Conservation (phyloP, 1,140 invertebrate genomes). For the Pogonus chalceus region DNA sequence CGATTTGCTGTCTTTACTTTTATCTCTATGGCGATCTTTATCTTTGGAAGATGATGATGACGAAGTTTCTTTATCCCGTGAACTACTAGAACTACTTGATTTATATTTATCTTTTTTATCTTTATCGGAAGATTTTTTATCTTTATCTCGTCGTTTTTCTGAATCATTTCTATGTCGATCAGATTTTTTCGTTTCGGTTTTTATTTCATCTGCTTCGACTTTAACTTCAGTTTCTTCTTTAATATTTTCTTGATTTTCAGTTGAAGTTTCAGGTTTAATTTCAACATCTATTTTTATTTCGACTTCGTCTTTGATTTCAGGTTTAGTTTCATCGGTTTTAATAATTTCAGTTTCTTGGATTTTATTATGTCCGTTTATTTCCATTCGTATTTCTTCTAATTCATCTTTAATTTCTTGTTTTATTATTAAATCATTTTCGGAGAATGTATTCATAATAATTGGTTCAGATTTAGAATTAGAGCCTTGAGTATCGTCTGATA, state of each 20-base stretch:
- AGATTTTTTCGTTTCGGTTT: slow-evolving; percentile 35
- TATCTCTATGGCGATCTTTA: slow-evolving; percentile 32
- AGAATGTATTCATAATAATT: neutral
- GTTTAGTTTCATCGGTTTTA: slow-evolving; percentile 5
- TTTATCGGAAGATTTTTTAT: slow-evolving; percentile 32
- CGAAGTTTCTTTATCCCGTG: neutral
- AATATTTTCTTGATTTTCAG: neutral
- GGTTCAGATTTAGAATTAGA: slow-evolving; percentile 16
- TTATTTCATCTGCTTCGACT: slow-evolving; percentile 7
- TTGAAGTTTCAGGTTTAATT: neutral
- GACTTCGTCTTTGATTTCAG: slow-evolving; percentile 11
- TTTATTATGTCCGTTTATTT: neutral
- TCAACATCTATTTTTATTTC: slow-evolving; percentile 7
- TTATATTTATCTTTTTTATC: slow-evolving; percentile 31
- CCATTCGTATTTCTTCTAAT: neutral
- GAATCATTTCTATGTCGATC: slow-evolving; percentile 15
- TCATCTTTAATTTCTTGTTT: slow-evolving; percentile 8
- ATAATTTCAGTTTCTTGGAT: neutral
- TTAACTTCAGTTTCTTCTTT: neutral
- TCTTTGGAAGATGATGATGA: no score
- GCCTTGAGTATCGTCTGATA: slow-evolving; percentile 20
- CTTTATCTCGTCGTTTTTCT: slow-evolving; percentile 8
- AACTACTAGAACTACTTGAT: slow-evolving; percentile 33
- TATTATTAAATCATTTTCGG: neutral
- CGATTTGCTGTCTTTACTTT: slow-evolving; percentile 13